These are phyloP conservation scores for Drosophila tanythrix DNA, from an alignment of 2,888 invertebrate genomes.

Conservation along the genomic window DNA sequence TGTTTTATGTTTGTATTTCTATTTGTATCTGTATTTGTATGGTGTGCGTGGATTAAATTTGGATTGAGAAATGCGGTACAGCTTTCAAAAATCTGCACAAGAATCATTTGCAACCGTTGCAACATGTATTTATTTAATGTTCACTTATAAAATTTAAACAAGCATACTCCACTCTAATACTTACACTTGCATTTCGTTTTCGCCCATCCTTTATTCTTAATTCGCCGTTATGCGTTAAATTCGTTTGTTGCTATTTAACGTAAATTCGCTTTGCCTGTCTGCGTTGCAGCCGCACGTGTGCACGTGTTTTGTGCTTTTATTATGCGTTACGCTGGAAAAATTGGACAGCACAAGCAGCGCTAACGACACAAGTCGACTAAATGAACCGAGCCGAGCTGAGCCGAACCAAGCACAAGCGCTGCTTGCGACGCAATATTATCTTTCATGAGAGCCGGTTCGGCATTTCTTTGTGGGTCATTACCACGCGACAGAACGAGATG, in stretches of 20 bases:
- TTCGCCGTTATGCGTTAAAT: constrained; percentile 10
- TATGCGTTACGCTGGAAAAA: constrained; percentile 30
- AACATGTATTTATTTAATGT: not conserved
- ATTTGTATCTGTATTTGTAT: not conserved
- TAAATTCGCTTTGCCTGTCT: constrained; percentile 2
- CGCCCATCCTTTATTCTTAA: not conserved
- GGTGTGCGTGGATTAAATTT: not conserved
- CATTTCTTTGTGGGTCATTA: not conserved
- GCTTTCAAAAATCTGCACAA: not conserved
- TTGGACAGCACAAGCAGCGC: constrained; percentile 22
- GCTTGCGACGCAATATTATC: not conserved
- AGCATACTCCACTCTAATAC: constrained; percentile 11
- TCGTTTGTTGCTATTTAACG: not conserved
- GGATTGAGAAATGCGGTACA: not conserved
- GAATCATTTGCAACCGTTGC: too few species aligned
- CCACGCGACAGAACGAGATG: constrained; percentile 2
- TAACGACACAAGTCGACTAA: constrained; percentile 24
- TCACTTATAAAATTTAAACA: not conserved
- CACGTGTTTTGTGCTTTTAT: constrained; percentile 71
- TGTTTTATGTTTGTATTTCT: not conserved
- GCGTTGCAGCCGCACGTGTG: constrained; percentile 22
- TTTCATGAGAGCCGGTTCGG: too few species aligned
- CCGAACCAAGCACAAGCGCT: constrained; percentile 5
- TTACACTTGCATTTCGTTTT: not conserved
- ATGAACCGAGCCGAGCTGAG: not conserved